Evolutionary conservation across 2,797 vertebrate genomes (phyloP).

Genomic region (Siniperca obscura): DNA sequence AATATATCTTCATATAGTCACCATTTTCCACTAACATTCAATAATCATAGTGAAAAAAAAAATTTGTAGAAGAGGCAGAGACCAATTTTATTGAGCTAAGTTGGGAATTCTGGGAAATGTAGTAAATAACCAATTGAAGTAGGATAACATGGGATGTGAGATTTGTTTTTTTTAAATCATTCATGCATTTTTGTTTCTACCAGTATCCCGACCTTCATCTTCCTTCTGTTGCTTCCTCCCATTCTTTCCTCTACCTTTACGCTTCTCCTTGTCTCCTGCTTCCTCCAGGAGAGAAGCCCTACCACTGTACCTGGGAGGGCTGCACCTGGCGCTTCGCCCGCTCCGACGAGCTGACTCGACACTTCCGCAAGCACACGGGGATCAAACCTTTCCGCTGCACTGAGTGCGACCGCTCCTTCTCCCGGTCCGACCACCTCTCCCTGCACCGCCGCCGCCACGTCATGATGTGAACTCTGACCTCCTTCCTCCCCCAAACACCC

Average conservation of each 20-base stretch:
- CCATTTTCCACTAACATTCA: not conserved
- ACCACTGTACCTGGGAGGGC: conserved; percentile 97
- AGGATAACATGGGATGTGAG: not conserved
- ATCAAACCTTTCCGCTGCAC: conserved; percentile 97
- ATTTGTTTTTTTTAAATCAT: not conserved
- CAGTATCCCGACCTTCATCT: not conserved
- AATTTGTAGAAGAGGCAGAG: not conserved
- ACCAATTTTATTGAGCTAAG: too few relatives aligned
- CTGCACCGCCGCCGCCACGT: conserved; percentile 95
- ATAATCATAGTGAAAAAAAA: not conserved
- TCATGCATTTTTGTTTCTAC: not conserved
- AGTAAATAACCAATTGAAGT: not conserved
- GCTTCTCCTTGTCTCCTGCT: not conserved
- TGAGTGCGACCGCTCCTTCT: conserved; percentile 97
- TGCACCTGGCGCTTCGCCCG: conserved; percentile 98
- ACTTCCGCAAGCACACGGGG: conserved; percentile 97
- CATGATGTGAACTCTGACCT: conserved; percentile 90
- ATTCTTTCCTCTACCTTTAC: not conserved
- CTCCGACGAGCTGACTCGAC: conserved; percentile 95
- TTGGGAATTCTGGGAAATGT: conserved; percentile 3
- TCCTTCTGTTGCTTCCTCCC: not conserved
- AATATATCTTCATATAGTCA: not conserved
- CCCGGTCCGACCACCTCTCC: conserved; percentile 96
- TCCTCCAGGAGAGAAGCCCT: conserved; percentile 94
- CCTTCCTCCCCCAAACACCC: not conserved